These are phyloP conservation scores for Cyclophora albipunctata DNA, from an alignment of 2,888 invertebrate genomes.

Conservation along the genomic window DNA sequence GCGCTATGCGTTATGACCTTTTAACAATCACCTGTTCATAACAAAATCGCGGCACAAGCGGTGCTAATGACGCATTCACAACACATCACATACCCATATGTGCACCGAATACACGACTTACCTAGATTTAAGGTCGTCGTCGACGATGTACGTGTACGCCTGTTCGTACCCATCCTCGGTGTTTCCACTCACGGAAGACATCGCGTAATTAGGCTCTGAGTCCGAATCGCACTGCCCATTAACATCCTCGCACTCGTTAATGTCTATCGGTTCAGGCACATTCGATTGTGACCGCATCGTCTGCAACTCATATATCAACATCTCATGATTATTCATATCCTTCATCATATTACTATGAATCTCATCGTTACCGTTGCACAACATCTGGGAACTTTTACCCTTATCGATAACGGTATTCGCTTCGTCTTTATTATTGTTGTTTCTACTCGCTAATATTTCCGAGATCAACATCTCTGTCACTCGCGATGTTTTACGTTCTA, in stretches of 20 bases:
- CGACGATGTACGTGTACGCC: slow-evolving; percentile 63
- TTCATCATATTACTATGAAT: slow-evolving; percentile 50
- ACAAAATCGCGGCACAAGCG: slow-evolving; percentile 20
- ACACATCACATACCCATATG: slow-evolving; percentile 3
- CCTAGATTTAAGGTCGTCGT: slow-evolving; percentile 70
- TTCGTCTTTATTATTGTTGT: slow-evolving; percentile 63
- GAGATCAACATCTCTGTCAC: slow-evolving; percentile 72
- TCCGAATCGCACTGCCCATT: slow-evolving; percentile 58
- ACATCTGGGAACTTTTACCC: slow-evolving; percentile 51
- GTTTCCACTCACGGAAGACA: slow-evolving; percentile 54
- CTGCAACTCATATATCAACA: slow-evolving; percentile 81
- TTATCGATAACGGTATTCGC: slow-evolving; percentile 66
- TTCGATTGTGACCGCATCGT: slow-evolving; percentile 76
- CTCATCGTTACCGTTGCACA: slow-evolving; percentile 46
- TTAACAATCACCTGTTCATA: slow-evolving; percentile 18
- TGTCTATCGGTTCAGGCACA: slow-evolving; percentile 44
- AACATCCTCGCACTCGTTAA: slow-evolving; percentile 34
- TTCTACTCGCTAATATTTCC: slow-evolving; percentile 69
- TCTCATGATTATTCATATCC: slow-evolving; percentile 79
- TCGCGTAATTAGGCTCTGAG: slow-evolving; percentile 56
- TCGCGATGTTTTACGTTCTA: slow-evolving; percentile 66
- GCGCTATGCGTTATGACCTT: slow-evolving; percentile 22
- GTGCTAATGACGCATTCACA: slow-evolving; percentile 8
- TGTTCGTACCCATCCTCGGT: slow-evolving; percentile 58
- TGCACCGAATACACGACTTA: slow-evolving; percentile 22